A percentile compares a stretch with the other conserved stretches of the same genome.
phyloP scores from a whole-genome alignment of 2,797 vertebrate species.

The Nyctalus aviator region DNA sequence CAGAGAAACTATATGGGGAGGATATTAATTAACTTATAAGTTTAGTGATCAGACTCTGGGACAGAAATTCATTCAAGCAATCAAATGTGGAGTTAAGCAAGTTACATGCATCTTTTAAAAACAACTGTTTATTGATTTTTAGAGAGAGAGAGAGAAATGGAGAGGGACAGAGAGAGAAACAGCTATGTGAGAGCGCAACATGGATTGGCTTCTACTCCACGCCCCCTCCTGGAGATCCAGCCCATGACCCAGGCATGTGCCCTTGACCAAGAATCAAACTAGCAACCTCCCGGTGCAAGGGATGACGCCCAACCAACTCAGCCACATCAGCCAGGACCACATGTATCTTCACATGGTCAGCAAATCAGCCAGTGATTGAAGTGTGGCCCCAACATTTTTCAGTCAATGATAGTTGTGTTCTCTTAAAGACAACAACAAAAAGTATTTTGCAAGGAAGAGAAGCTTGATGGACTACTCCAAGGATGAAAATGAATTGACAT shows the following conservation, averaged over 20 bases:
- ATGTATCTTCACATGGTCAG: background rate
- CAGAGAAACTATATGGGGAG: background rate
- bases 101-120: background rate
- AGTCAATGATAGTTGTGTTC: background rate
- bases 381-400: background rate
- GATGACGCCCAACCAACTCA: too few relatives aligned
- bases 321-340: background rate
- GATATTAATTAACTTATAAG: background rate
- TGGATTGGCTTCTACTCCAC: too few relatives aligned
- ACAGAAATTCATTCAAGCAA: background rate
- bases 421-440: background rate
- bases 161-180: too few relatives aligned
- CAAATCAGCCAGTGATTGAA: background rate
- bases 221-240: too few relatives aligned
- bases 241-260: too few relatives aligned
- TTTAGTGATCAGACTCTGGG: background rate
- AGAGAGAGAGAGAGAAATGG: too few relatives aligned
- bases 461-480: background rate
- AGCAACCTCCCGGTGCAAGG: too few relatives aligned
- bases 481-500: background rate
- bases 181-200: too few relatives aligned
- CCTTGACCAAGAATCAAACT: too few relatives aligned
- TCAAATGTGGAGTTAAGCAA: background rate
- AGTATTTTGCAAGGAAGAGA: background rate
- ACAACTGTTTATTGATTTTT: too few relatives aligned